phyloP scores from a whole-genome alignment of 2,113 vertebrate species.

The Condylura cristata region DNA sequence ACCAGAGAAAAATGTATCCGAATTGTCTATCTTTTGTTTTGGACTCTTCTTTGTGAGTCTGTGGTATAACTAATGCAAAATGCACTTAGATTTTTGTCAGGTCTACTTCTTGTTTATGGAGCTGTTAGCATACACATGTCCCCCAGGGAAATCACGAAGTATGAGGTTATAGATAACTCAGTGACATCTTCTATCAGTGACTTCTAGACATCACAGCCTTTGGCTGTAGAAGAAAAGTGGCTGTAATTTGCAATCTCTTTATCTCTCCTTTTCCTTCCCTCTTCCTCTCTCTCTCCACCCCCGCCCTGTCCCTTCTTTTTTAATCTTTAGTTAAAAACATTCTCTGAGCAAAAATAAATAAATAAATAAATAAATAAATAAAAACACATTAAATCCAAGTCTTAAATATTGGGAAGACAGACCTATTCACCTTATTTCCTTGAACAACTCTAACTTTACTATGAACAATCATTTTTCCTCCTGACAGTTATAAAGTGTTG shows the following conservation, averaged over 20 bases:
- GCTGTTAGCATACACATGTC: background rate
- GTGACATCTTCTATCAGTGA: constrained; percentile 31
- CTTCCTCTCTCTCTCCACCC: background rate
- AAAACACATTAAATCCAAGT: too few species aligned
- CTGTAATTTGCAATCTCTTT: constrained; percentile 55
- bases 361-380: too few species aligned
- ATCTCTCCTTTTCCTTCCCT: too few species aligned
- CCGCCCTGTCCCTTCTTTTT: background rate
- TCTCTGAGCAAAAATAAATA: constrained; percentile 54
- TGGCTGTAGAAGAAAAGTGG: constrained; percentile 70
- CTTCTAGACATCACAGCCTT: constrained; percentile 49
- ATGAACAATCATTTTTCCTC: constrained; percentile 48
- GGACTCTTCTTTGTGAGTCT: background rate
- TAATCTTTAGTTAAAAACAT: constrained; percentile 9
- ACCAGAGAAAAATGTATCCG: background rate
- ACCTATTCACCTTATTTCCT: constrained; percentile 41
- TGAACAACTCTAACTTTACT: constrained; percentile 29
- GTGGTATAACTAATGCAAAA: background rate
- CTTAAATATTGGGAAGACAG: constrained; percentile 46
- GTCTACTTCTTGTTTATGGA: constrained; percentile 8
- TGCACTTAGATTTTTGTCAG: background rate
- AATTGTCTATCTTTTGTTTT: constrained; percentile 1
- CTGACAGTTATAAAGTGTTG: constrained; percentile 34
- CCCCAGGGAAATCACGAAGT: background rate
- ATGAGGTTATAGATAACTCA: constrained; percentile 14